Conservation (phyloP, 2,888 invertebrate genomes). For the Rhagonycha fulva region DNA sequence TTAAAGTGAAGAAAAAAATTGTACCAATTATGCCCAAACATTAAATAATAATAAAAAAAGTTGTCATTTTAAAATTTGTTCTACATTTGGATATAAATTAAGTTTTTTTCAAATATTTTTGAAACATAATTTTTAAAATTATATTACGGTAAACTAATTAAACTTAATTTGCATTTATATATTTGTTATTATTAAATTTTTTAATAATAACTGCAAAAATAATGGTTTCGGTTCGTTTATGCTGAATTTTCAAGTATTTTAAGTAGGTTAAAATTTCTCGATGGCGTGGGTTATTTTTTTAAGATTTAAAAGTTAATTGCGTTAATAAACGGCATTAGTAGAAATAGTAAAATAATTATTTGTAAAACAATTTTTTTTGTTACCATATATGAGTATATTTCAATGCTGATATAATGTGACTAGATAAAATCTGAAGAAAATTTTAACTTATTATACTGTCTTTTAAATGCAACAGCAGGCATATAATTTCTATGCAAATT, state of each 20-base stretch:
- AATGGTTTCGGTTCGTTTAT: neutral
- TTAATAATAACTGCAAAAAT: neutral
- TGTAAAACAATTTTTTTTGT: neutral
- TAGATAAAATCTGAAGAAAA: neutral
- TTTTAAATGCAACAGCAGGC: neutral
- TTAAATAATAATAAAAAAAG: neutral
- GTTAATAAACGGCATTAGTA: neutral
- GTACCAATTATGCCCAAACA: neutral
- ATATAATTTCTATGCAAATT: neutral
- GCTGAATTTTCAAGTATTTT: neutral
- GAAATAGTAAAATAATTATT: neutral
- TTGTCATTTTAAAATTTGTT: neutral
- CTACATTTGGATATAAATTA: neutral
- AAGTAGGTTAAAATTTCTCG: neutral
- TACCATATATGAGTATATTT: neutral
- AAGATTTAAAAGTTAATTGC: neutral
- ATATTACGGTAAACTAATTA: neutral
- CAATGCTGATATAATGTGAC: neutral
- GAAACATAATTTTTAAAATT: neutral
- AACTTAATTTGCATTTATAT: neutral
- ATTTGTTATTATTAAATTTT: neutral
- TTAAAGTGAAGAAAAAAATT: neutral
- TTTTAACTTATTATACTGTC: neutral
- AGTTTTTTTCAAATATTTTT: neutral
- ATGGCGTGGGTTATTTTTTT: neutral